Conservation (phyloP, 2,888 invertebrate genomes). For the Nemotelus pantherinus region DNA sequence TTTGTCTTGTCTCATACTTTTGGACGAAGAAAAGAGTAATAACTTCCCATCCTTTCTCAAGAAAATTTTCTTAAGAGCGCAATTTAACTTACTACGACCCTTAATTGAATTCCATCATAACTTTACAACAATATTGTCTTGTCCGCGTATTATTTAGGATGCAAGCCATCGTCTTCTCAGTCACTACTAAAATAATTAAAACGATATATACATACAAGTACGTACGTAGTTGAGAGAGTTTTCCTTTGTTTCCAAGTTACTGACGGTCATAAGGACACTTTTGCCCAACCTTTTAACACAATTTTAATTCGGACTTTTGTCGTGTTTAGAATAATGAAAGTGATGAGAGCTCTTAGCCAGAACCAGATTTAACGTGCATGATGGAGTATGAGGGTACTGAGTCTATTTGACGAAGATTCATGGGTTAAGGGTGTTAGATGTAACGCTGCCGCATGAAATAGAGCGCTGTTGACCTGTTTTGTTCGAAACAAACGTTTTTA, state of each 20-base stretch:
- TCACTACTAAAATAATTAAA: conserved; percentile 11
- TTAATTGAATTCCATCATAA: conserved; percentile 34
- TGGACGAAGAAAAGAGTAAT: not conserved
- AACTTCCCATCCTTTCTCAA: conserved; percentile 31
- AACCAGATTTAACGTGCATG: too few relatives aligned
- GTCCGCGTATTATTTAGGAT: not conserved
- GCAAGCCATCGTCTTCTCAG: not conserved
- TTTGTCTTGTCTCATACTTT: not conserved
- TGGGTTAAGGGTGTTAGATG: too few relatives aligned
- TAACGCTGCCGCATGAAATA: too few relatives aligned
- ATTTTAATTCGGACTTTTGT: conserved; percentile 11
- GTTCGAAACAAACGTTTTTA: too few relatives aligned
- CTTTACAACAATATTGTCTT: conserved; percentile 8
- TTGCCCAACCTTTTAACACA: conserved; percentile 19
- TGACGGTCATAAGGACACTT: conserved; percentile 16
- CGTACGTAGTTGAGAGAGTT: not conserved
- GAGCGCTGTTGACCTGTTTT: too few relatives aligned
- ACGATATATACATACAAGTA: too few relatives aligned
- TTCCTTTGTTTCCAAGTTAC: not conserved
- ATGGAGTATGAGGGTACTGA: too few relatives aligned
- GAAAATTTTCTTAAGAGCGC: conserved; percentile 38
- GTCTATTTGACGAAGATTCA: too few relatives aligned
- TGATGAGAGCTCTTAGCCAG: not conserved
- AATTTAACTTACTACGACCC: conserved; percentile 32
- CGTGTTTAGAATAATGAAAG: not conserved